Evolutionary conservation across 37 sponge, comb jelly and placozoan genomes (phyloP), one percentile per base, ranked within the genome.

Genomic region (Beroe ovata): DNA sequence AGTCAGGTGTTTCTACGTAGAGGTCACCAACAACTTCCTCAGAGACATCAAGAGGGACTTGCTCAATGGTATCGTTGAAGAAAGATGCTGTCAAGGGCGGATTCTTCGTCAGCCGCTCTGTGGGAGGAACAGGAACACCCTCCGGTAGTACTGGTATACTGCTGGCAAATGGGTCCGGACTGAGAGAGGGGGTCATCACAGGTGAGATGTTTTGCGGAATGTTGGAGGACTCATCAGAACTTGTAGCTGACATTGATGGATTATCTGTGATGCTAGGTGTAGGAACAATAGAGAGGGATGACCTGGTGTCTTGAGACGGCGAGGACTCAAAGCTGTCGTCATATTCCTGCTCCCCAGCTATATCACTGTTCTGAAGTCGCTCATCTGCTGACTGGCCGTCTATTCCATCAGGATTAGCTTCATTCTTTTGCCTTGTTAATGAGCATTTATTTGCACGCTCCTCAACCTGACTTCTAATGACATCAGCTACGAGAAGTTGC

Each of bases 231-330:
- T 47, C 33, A 14, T 66, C 35, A 66, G 69, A 66, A 30, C 25
- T 33, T 34, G 33, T 18, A 32, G 69, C 25, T 34, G 69, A 66
- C 14, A 14, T 32, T 4, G 69, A 66, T 1, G 69, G 36, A 8
- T 66, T 37, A 11, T 66, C 69, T 18, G 84, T 77, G 84, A 77
- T 0, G 25, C 84, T 77, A 1, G 84, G 84, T 11, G 84, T 77
- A 0, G n/a, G 36, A 16, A 36, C 84, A 8, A 39, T 3, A 1
- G 84, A 77, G 16, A 77, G 47, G 0, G 84, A 77, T 21, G 84
- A 77, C 16, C 30, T 66, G 35, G 36, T 66, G 36, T 19, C 8
- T 26, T 34, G 34, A 19, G 69, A 32, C 34, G 69, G 30, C 29
- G 69, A 66, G 8, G 63, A 61, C 36, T 66, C 69, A 66, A 66